Conservation (phyloP, 2,888 invertebrate genomes). For the Pseudoips prasinana region DNA sequence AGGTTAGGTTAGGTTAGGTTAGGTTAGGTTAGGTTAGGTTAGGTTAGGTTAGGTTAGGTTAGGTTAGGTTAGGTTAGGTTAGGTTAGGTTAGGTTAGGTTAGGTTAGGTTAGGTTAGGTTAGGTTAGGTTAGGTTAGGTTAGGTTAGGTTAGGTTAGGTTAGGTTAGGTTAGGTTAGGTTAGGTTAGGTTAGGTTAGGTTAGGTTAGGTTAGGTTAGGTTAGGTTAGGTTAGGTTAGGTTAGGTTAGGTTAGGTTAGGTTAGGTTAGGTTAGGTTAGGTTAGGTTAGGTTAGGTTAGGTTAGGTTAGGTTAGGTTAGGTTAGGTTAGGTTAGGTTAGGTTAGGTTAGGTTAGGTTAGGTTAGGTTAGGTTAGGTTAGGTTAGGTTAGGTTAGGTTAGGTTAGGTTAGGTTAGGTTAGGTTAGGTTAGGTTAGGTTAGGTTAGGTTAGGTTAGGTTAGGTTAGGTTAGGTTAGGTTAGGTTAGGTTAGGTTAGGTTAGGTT, state of each 20-base stretch:
- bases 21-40: constrained; percentile 6
- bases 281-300: constrained; percentile 9
- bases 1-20: constrained; percentile 5
- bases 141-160: constrained; percentile 8
- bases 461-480: constrained; percentile 9
- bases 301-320: constrained; percentile 9
- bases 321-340: constrained; percentile 9
- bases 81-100: constrained; percentile 5
- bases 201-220: constrained; percentile 9
- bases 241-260: constrained; percentile 9
- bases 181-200: constrained; percentile 9
- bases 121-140: constrained; percentile 9
- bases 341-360: constrained; percentile 9
- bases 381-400: constrained; percentile 13
- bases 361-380: constrained; percentile 13
- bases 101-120: constrained; percentile 8
- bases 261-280: constrained; percentile 9
- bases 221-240: constrained; percentile 9
- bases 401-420: constrained; percentile 7
- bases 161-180: constrained; percentile 9
- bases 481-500: constrained; percentile 9
- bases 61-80: constrained; percentile 8
- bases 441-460: constrained; percentile 7
- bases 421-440: constrained; percentile 7
- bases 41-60: constrained; percentile 9